Percentiles rank a stretch among this genome's conserved stretches.
These are phyloP conservation scores for Potamilus streckersoni DNA, from an alignment of 1,140 invertebrate genomes.

Conservation along the genomic window DNA sequence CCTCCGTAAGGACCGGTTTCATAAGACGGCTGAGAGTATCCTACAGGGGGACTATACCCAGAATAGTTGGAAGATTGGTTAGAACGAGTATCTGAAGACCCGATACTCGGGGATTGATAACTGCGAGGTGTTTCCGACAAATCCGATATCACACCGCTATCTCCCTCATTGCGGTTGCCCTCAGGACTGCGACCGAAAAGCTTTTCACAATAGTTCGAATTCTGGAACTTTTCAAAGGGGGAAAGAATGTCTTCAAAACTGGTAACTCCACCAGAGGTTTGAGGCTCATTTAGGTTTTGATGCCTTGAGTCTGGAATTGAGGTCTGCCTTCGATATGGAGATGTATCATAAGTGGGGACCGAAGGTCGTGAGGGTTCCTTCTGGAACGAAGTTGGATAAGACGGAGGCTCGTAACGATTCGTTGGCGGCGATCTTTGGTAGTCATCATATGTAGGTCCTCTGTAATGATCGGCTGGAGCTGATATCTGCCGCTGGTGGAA, in stretches of 20 bases:
- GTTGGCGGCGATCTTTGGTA: constrained; percentile 5
- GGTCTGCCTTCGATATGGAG: constrained; percentile 6
- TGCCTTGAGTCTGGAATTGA: constrained; percentile 24
- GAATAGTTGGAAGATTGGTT: constrained; percentile 27
- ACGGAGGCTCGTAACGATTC: constrained; percentile 7
- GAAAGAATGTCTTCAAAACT: constrained; percentile 49
- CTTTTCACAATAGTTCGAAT: constrained; percentile 45
- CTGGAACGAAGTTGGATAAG: too few relatives aligned
- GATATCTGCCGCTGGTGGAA: constrained; percentile 18
- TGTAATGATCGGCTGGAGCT: constrained; percentile 7
- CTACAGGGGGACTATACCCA: constrained; percentile 24
- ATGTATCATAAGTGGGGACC: too few relatives aligned
- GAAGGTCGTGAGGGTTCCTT: too few relatives aligned
- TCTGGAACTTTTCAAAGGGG: constrained; percentile 48
- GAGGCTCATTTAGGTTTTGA: constrained; percentile 17
- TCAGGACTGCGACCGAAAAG: constrained; percentile 20
- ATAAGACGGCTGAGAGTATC: constrained; percentile 17
- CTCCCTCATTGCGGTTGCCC: constrained; percentile 18
- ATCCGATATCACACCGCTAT: constrained; percentile 34
- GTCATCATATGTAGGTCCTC: not conserved
- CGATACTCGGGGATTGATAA: constrained; percentile 25
- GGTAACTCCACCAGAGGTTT: constrained; percentile 31
- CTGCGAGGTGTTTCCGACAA: constrained; percentile 19
- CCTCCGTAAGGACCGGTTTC: not conserved
- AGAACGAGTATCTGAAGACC: constrained; percentile 32